These are phyloP conservation scores for Leucoraja erinaceus DNA, from an alignment of 2,113 vertebrate genomes.

Conservation along the genomic window DNA sequence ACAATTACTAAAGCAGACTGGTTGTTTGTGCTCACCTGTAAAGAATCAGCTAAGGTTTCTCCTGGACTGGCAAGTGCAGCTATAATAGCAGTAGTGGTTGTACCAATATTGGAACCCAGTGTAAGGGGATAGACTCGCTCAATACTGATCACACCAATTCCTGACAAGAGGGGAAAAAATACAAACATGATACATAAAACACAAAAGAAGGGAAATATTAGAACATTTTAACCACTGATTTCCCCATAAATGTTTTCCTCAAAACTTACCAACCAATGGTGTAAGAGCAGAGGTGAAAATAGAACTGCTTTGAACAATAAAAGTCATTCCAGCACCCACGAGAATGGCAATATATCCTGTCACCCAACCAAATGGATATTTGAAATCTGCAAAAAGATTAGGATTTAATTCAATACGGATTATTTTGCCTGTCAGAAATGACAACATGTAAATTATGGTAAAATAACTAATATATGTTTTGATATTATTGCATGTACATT, in stretches of 20 bases:
- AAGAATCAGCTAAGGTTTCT: conserved; percentile 66
- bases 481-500: neutral
- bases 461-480: neutral
- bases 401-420: neutral
- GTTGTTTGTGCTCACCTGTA: conserved; percentile 69
- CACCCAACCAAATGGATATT: conserved; percentile 84
- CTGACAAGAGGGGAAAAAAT: conserved; percentile 48
- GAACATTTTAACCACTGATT: neutral
- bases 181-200: neutral
- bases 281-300: conserved; percentile 95
- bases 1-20: neutral
- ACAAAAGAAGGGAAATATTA: neutral
- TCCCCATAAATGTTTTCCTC: neutral
- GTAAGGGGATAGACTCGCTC: conserved; percentile 90
- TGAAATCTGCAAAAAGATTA: conserved; percentile 70
- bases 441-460: neutral
- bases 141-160: conserved; percentile 86
- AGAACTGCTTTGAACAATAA: conserved; percentile 92
- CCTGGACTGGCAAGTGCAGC: conserved; percentile 86
- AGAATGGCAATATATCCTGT: conserved; percentile 88
- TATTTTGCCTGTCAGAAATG: neutral
- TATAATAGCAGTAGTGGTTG: conserved; percentile 90
- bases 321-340: conserved; percentile 91
- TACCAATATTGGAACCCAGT: conserved; percentile 89
- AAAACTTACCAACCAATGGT: conserved; percentile 82